Percentiles rank a stretch among this genome's conserved stretches.
Conservation (phyloP, 2,797 vertebrate species). For the Tamandua tetradactyla region DNA sequence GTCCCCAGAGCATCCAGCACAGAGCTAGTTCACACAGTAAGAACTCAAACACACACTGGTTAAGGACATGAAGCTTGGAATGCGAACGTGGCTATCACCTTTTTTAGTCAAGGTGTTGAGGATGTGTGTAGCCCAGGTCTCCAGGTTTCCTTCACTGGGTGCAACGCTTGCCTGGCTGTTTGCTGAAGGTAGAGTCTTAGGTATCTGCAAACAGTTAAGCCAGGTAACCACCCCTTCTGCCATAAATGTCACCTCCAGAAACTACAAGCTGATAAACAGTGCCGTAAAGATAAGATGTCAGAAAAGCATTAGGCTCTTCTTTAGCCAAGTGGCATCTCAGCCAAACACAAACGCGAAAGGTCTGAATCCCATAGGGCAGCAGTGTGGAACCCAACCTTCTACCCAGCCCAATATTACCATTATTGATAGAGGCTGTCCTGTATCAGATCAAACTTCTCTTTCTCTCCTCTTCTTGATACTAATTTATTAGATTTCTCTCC, state of each 20-base stretch:
- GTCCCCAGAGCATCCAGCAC: not conserved
- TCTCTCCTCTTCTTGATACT: not conserved
- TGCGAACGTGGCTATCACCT: rapidly evolving
- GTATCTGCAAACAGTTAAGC: slow-evolving; percentile 46
- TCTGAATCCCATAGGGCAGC: not conserved
- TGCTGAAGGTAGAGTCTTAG: slow-evolving; percentile 20
- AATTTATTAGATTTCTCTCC: not conserved
- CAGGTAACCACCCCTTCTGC: not conserved
- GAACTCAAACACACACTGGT: rapidly evolving
- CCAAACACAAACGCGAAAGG: not conserved
- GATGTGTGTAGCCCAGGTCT: not conserved
- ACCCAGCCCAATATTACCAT: not conserved
- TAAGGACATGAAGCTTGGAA: not conserved
- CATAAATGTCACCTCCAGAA: slow-evolving; percentile 19
- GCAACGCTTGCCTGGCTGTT: not conserved
- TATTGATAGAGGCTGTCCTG: not conserved
- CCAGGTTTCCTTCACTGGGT: not conserved
- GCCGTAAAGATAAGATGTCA: slow-evolving; percentile 49
- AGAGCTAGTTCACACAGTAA: no score
- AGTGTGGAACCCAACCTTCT: not conserved
- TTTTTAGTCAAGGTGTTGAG: not conserved
- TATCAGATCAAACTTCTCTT: no score
- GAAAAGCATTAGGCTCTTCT: not conserved
- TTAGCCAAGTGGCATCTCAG: not conserved
- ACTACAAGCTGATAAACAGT: slow-evolving; percentile 5